Conservation (phyloP, 1,140 invertebrate genomes). For the Macrobrachium nipponense region DNA sequence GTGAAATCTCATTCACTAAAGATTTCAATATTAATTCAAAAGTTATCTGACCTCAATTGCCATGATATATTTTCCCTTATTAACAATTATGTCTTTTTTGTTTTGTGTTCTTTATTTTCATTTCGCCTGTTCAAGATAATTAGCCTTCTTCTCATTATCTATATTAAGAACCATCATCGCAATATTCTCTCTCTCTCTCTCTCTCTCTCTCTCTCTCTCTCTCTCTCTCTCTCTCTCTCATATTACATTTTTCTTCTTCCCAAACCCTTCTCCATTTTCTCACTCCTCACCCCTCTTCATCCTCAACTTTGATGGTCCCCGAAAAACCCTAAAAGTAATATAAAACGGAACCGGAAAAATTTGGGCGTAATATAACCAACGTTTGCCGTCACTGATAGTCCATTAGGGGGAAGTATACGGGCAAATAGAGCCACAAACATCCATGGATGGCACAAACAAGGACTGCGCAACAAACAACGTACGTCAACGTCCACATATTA, state of each 20-base stretch:
- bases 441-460: not conserved
- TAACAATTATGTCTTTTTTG: not conserved
- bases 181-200: not conserved
- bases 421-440: too few species aligned
- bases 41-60: conserved; percentile 2
- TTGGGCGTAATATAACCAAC: too few species aligned
- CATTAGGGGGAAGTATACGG: too few species aligned
- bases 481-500: too few species aligned
- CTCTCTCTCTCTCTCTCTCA: not conserved
- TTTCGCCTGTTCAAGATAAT: not conserved
- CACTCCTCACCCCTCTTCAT: not conserved
- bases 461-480: too few species aligned
- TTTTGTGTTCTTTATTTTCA: not conserved
- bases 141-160: too few species aligned
- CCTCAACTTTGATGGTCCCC: not conserved
- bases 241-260: not conserved
- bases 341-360: too few species aligned
- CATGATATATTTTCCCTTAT: not conserved
- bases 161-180: too few species aligned
- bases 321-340: too few species aligned
- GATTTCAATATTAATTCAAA: conserved; percentile 3
- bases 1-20: not conserved
- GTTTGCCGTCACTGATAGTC: too few species aligned
- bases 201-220: conserved; percentile 5
- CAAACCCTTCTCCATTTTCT: not conserved